Evolutionary conservation across 2,113 vertebrate species (phyloP).

Genomic region (Centropus bengalensis): DNA sequence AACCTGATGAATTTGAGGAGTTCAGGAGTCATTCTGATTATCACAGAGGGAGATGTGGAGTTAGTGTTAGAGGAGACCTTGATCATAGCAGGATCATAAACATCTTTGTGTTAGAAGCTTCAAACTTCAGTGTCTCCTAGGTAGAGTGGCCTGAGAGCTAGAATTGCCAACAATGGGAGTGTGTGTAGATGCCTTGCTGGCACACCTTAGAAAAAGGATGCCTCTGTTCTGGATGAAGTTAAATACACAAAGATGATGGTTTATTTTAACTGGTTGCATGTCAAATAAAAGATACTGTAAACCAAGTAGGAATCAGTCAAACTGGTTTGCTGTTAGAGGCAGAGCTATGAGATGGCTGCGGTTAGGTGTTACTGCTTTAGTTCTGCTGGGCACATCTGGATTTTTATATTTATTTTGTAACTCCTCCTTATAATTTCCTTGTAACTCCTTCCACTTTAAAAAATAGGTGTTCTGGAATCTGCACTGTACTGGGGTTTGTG

Average conservation of each 20-base stretch:
- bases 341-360: neutral
- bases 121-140: neutral
- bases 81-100: neutral
- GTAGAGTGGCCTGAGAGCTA: neutral
- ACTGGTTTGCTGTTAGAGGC: neutral
- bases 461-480: accelerated
- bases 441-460: neutral
- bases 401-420: neutral
- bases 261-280: neutral
- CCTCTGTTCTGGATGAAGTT: neutral
- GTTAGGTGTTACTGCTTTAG: neutral
- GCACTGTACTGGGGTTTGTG: neutral
- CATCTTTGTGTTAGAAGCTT: accelerated
- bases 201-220: neutral
- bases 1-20: accelerated
- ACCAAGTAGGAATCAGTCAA: neutral
- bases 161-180: neutral
- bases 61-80: neutral
- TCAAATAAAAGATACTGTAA: neutral
- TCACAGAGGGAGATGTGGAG: neutral
- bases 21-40: accelerated
- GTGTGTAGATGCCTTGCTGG: no score
- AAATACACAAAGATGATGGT: accelerated
- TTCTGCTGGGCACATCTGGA: neutral
- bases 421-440: neutral